These are phyloP conservation scores for Camponotus pennsylvanicus DNA, from an alignment of 1,140 invertebrate genomes.

Conservation along the genomic window DNA sequence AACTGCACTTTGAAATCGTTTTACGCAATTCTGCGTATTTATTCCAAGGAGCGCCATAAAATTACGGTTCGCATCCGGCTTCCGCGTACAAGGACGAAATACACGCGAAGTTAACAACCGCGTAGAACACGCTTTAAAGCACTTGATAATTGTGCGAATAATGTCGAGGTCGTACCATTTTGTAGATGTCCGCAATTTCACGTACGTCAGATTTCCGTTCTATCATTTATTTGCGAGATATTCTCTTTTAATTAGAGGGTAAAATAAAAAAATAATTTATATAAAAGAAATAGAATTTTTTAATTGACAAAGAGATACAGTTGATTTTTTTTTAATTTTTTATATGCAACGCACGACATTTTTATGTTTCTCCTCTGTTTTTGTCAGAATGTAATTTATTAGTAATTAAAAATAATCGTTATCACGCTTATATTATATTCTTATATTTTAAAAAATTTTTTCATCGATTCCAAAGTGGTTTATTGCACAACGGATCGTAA, in stretches of 20 bases:
- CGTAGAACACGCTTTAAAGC: constrained; percentile 15
- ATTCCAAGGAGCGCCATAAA: background rate
- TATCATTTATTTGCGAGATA: background rate
- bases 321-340: background rate
- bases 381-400: no score
- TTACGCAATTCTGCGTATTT: constrained; percentile 13
- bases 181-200: background rate
- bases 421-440: background rate
- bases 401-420: no score
- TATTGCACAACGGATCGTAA: background rate
- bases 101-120: constrained; percentile 44
- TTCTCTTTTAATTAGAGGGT: background rate
- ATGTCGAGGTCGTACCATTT: background rate
- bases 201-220: background rate
- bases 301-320: background rate
- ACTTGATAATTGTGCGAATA: constrained; percentile 25
- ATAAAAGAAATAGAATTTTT: background rate
- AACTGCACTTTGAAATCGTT: background rate
- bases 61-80: constrained; percentile 38
- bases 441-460: background rate
- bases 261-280: no score
- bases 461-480: background rate
- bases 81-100: constrained; percentile 26
- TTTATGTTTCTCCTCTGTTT: no score
- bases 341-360: background rate